Base-by-base conservation (phyloP, 2,797 vertebrate genomes). In the Xyrichtys novacula region DNA sequence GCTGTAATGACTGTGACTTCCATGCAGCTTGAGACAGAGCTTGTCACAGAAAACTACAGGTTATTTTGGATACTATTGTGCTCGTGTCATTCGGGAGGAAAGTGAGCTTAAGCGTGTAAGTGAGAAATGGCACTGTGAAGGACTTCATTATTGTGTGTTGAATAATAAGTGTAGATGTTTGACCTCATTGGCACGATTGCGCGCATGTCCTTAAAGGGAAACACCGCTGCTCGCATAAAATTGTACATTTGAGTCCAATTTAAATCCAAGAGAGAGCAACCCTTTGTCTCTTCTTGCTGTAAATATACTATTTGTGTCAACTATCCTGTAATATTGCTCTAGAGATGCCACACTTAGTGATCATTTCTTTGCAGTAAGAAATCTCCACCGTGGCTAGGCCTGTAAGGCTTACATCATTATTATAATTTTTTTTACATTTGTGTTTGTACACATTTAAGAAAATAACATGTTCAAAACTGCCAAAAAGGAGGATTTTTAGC, bases 1-100 rank as follows among this genome's bases (percentile, higher is more conserved):
- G 80, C 73, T 73, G 65, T 78, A 84, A 81, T 80, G 75, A 68
- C 74, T 73, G 62, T 76, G 68, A 83, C 73, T 83, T 74, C 55
- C 31, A 76, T 67, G 55, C 48, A 68, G 71, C 47, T 61, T 67
- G 17, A 65, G 63, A 81, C 48, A 36, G 74, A 69, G 56, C 54
- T 47, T 75, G 78, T 72, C 68, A 78, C 43, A 67, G 38, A 64
- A 61, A 56, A 65, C 53, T 58, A 44, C 58, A 26, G 46, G 53
- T 59, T 46, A 72, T 82, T 65, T 47, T 62, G 1, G 53, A 70
- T 32, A 17, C 39, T 52, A 28, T 70, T 73, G 48, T 71, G 49
- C 57, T 12, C 20, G 31, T 61, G 64, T 69, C 46, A 64, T n/a
- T 28, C 9, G 16, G 58, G 26, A 57, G 6, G 44, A 23, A 64